Percentiles rank a stretch among this genome's conserved stretches.
phyloP scores from a whole-genome alignment of 2,797 vertebrate genomes.

The Liparis tanakae region DNA sequence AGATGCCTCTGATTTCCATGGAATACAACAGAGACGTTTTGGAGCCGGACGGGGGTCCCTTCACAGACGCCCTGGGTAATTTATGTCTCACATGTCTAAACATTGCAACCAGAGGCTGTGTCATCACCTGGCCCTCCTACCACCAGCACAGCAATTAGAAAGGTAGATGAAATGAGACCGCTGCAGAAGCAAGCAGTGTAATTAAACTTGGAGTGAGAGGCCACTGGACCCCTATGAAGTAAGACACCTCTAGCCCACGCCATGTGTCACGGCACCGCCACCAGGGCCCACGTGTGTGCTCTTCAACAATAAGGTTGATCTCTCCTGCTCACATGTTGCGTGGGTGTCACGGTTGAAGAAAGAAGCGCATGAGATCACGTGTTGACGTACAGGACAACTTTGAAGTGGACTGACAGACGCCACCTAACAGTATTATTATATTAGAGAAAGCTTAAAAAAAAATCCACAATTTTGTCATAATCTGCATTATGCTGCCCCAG shows the following conservation, averaged over 20 bases:
- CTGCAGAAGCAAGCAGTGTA: conserved; percentile 57
- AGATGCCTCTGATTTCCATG: conserved; percentile 34
- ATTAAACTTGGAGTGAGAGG: conserved; percentile 68
- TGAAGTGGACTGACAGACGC: not conserved
- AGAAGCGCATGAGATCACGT: not conserved
- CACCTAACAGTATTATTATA: too few relatives aligned
- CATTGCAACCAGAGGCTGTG: conserved; percentile 57
- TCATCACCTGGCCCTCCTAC: conserved; percentile 53
- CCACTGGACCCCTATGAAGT: conserved; percentile 43
- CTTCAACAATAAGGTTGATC: conserved; percentile 22
- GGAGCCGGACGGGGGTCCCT: conserved; percentile 27
- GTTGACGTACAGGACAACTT: not conserved
- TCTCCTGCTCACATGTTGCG: not conserved
- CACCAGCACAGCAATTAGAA: conserved; percentile 68
- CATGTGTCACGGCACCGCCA: conserved; percentile 10
- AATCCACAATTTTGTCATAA: not conserved
- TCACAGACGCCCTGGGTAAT: conserved; percentile 58
- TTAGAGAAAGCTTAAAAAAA: not conserved
- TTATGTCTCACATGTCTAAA: conserved; percentile 49
- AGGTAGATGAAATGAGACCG: conserved; percentile 63
- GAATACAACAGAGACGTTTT: conserved; percentile 22
- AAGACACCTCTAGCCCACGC: conserved; percentile 15
- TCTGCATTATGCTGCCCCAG: not conserved
- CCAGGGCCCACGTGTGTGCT: not conserved
- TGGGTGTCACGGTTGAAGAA: not conserved